phyloP scores from a whole-genome alignment of 2,888 invertebrate genomes.

The Sarcophaga subvicina region DNA sequence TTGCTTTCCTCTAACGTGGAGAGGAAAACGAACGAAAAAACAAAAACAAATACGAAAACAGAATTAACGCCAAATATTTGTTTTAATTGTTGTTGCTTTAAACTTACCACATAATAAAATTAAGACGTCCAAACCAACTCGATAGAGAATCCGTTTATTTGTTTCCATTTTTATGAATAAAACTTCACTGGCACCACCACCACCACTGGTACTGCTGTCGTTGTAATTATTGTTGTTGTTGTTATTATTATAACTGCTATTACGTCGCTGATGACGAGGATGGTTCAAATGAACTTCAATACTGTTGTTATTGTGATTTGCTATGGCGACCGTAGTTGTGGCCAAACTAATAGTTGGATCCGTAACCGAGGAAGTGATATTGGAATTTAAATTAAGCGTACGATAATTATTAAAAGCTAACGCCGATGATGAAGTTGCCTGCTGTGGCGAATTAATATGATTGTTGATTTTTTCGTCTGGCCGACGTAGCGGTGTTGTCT shows the following conservation, averaged over 20 bases:
- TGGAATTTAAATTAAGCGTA: constrained; percentile 69
- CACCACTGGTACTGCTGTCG: not conserved
- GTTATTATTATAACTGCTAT: constrained; percentile 63
- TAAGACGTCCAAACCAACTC: constrained; percentile 86
- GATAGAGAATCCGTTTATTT: constrained; percentile 83
- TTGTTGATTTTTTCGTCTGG: constrained; percentile 73
- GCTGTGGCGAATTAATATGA: constrained; percentile 68
- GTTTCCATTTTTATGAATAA: constrained; percentile 76
- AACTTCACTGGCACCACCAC: constrained; percentile 62
- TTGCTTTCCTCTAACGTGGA: not conserved
- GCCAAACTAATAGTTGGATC: constrained; percentile 70
- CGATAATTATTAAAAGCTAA: constrained; percentile 67
- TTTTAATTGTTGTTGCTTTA: not conserved
- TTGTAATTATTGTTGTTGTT: constrained; percentile 43
- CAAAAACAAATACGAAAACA: not conserved
- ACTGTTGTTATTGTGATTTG: constrained; percentile 71
- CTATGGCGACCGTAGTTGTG: constrained; percentile 65
- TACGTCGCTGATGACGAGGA: constrained; percentile 61
- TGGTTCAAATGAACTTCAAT: constrained; percentile 72
- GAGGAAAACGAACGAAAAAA: not conserved
- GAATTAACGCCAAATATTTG: not conserved
- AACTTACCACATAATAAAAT: constrained; percentile 88
- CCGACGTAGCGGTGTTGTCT: constrained; percentile 81
- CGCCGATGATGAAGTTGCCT: constrained; percentile 67
- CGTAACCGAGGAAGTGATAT: constrained; percentile 48